phyloP scores from a whole-genome alignment of 2,797 vertebrate species.

The Helarctos malayanus region DNA sequence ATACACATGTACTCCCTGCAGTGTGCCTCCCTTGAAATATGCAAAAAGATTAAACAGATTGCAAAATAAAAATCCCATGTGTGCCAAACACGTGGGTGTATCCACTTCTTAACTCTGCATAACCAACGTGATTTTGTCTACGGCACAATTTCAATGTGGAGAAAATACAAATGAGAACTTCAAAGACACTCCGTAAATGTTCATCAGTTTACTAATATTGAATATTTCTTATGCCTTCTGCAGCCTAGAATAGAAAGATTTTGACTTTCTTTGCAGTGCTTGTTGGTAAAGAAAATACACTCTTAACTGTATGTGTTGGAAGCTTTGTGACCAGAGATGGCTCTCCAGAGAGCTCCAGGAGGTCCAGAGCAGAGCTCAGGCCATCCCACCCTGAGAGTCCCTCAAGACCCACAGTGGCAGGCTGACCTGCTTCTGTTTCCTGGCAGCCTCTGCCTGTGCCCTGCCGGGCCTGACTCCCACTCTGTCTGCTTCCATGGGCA shows the following conservation, averaged over 20 bases:
- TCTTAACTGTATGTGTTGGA: background rate
- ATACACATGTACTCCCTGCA: constrained; percentile 71
- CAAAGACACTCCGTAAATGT: constrained; percentile 16
- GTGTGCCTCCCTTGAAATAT: constrained; percentile 64
- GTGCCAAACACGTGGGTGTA: constrained; percentile 76
- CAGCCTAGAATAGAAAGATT: background rate
- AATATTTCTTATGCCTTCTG: constrained; percentile 43
- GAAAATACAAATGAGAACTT: constrained; percentile 62
- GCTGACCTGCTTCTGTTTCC: background rate
- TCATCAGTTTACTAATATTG: constrained; percentile 30
- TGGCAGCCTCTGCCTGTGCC: background rate
- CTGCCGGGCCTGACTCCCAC: background rate
- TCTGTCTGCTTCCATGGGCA: background rate
- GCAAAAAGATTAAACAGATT: constrained; percentile 75
- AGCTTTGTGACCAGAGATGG: background rate
- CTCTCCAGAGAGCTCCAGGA: background rate
- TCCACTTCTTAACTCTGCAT: constrained; percentile 60
- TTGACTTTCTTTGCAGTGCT: background rate
- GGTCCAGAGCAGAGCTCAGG: background rate
- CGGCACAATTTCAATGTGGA: constrained; percentile 49
- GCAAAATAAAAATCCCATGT: constrained; percentile 65
- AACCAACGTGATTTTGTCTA: constrained; percentile 65
- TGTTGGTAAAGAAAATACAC: background rate
- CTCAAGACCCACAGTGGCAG: background rate
- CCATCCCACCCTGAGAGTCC: background rate